Percentiles rank a stretch among this genome's conserved stretches.
Conservation (phyloP, 2,888 invertebrate genomes). For the Stenchaetothrips biformis region DNA sequence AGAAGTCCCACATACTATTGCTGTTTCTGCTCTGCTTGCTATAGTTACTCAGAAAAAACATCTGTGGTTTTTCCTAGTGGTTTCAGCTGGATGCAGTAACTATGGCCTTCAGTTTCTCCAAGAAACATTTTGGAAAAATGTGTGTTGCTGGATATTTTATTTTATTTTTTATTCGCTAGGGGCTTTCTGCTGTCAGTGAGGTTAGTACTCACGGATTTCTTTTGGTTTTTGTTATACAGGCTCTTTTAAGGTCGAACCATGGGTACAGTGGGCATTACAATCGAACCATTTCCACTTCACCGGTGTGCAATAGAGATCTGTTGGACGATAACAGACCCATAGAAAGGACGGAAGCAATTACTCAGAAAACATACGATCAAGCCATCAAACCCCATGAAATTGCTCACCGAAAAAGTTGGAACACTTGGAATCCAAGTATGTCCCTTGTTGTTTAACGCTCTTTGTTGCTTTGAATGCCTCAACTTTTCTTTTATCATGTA, state of each 20-base stretch:
- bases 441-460: conserved; percentile 33
- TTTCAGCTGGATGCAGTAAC: too few relatives aligned
- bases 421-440: conserved; percentile 87
- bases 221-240: neutral
- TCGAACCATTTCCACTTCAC: conserved; percentile 43
- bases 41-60: too few relatives aligned
- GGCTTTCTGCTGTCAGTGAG: neutral
- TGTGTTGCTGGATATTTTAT: neutral
- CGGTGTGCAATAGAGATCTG: conserved; percentile 58
- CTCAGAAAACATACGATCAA: conserved; percentile 91
- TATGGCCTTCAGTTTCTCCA: neutral
- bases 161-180: neutral
- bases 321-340: conserved; percentile 77
- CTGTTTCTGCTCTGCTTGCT: too few relatives aligned
- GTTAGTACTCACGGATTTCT: neutral
- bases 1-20: too few relatives aligned
- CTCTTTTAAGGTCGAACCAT: neutral
- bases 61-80: too few relatives aligned
- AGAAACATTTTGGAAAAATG: neutral
- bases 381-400: conserved; percentile 78
- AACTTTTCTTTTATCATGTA: neutral
- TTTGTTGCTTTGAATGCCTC: neutral
- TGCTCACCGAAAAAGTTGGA: conserved; percentile 81
- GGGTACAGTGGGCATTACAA: neutral
- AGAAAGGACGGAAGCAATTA: conserved; percentile 66